Evolutionary conservation across 2,888 invertebrate species (phyloP).

Genomic region (Thysanoteuthis rhombus): DNA sequence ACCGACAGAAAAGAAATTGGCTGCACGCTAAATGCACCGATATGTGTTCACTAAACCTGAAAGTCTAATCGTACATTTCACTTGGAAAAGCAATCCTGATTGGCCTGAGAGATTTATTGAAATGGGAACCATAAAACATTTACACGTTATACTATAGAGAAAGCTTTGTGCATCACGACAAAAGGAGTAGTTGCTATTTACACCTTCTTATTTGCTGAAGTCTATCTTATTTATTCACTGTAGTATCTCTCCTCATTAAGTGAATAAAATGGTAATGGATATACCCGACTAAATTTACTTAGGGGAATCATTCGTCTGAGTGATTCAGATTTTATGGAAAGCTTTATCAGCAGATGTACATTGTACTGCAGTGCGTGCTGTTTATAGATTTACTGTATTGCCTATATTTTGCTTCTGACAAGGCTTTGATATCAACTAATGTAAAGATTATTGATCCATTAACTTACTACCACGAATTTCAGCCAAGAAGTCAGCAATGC

Average conservation of each 20-base stretch:
- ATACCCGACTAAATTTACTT: not conserved
- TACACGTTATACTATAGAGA: not conserved
- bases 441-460: not conserved
- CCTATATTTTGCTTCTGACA: no score
- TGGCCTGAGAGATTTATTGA: not conserved
- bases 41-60: not conserved
- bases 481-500: no score
- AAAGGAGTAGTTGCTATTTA: not conserved
- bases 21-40: conserved; percentile 12
- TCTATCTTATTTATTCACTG: not conserved
- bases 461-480: no score
- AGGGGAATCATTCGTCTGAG: not conserved
- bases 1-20: not conserved
- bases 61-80: not conserved
- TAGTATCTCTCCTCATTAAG: not conserved
- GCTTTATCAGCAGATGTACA: not conserved
- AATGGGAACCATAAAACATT: not conserved
- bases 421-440: not conserved
- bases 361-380: no score
- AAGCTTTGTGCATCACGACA: not conserved
- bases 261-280: not conserved
- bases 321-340: no score
- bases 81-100: not conserved
- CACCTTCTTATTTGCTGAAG: not conserved
- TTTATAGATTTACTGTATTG: no score